These are phyloP conservation scores for Acanthurus lineatus DNA, from an alignment of 2,797 vertebrate species.

Conservation along the genomic window DNA sequence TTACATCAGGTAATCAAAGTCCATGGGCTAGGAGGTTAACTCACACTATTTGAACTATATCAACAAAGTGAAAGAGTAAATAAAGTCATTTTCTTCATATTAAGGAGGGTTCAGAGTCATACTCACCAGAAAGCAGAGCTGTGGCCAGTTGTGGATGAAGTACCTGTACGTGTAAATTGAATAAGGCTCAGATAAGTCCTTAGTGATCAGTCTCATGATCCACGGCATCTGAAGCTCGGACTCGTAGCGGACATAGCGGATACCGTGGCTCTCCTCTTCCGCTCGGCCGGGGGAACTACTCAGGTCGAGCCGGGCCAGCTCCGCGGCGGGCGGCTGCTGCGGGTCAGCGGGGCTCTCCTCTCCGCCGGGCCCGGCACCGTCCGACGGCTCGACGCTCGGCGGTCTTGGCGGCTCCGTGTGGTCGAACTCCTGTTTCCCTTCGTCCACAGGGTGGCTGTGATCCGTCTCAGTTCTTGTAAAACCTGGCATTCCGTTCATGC, in stretches of 20 bases:
- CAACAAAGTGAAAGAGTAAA: background rate
- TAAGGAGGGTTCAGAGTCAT: constrained; percentile 7
- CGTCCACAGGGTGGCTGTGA: constrained; percentile 39
- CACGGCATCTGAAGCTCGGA: constrained; percentile 99
- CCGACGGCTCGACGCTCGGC: constrained; percentile 50
- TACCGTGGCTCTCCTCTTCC: constrained; percentile 87
- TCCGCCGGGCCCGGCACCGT: constrained; percentile 57
- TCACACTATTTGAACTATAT: background rate
- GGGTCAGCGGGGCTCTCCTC: constrained; percentile 34
- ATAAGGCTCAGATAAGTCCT: constrained; percentile 99
- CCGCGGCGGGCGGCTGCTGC: constrained; percentile 69
- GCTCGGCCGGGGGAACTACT: constrained; percentile 76
- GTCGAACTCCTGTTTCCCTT: constrained; percentile 51
- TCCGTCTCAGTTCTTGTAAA: constrained; percentile 70
- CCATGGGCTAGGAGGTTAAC: too few relatives aligned
- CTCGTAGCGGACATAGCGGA: constrained; percentile 97
- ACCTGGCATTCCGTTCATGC: constrained; percentile 79
- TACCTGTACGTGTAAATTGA: constrained; percentile 99
- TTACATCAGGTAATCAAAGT: background rate
- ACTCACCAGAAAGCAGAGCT: constrained; percentile 99
- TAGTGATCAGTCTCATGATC: constrained; percentile 99
- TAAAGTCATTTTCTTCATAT: background rate
- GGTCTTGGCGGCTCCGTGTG: constrained; percentile 62
- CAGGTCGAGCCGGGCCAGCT: constrained; percentile 82
- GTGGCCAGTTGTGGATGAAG: constrained; percentile 99